Evolutionary conservation across 2,113 vertebrate species (phyloP), one percentile per base, ranked within the genome.

Genomic region (Protomyctophum bolini): DNA sequence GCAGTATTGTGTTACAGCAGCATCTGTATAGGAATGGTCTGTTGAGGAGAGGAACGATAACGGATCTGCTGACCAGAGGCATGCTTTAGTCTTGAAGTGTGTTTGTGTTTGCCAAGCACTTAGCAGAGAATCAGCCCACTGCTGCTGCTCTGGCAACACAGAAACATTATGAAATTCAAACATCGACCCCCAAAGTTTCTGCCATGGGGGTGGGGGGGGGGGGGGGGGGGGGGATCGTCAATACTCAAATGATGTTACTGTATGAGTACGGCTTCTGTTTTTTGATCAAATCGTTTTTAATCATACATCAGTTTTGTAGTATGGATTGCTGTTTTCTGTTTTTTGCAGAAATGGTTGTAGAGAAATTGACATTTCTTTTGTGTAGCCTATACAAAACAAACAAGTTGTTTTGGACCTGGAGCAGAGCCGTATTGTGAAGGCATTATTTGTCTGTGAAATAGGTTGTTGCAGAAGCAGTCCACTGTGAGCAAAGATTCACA

Each of bases 31-130:
- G 33, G 41, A 28, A 45, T 58, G 56, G 14, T 29, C 10, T 6
- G 11, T n/a, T 9, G 64, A 8, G 6, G 8, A 15, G 14, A 11
- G 50, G 14, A 52, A 52, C 10, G 63, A 6, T 47, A 45, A 45
- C 29, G 63, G 15, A 57, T 60, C 12, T 33, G 11, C 48, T 51
- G 14, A 73, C 56, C 57, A 68, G 10, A 6, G 21, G 7, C n/a
- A 2, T 50, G 6, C 21, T 33, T 51, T 49, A 59, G 56, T 29
- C 15, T 50, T 29, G 50, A 9, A 41, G 41, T 59, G 57, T 60
- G 56, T 69, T 45, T 73, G 47, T 66, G 50, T 50, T 72, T 58
- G 15, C 48, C 14, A 55, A 58, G 62, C 51, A 63, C 61, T 61
- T 57, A 55, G 41, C 11, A 33, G 21, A 57, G 70, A 72, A 65